These are phyloP conservation scores for Gorsachius goisagi DNA, from an alignment of 2,113 vertebrate genomes.

Conservation along the genomic window DNA sequence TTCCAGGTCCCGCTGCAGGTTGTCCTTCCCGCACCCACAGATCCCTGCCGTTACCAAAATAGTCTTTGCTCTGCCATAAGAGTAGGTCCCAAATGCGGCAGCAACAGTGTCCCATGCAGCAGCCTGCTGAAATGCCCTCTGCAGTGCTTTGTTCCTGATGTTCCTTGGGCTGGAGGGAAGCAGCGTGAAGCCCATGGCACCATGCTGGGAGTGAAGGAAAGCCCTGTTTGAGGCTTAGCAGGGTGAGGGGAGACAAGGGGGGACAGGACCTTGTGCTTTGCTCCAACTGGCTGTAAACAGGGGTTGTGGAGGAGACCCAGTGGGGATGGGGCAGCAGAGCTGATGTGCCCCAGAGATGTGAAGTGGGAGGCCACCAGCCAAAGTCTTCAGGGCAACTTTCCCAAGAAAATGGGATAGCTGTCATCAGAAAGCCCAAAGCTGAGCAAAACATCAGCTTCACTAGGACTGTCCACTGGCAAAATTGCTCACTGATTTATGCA, in stretches of 20 bases:
- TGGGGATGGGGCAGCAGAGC: background rate
- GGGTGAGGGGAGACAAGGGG: background rate
- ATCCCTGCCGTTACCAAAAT: background rate
- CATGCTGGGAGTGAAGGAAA: background rate
- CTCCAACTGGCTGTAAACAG: background rate
- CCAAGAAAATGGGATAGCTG: background rate
- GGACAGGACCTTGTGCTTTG: background rate
- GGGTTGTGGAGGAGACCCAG: background rate
- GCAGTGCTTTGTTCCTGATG: background rate
- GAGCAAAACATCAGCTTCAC: background rate
- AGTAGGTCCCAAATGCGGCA: background rate
- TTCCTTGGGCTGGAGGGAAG: background rate
- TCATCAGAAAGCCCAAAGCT: background rate
- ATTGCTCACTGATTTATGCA: background rate
- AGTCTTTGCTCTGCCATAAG: background rate
- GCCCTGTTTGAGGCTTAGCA: background rate
- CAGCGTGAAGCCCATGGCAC: rapidly evolving
- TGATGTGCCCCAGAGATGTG: rapidly evolving
- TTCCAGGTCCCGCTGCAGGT: background rate
- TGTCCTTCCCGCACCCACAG: background rate
- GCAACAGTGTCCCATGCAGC: background rate
- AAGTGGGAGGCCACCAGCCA: background rate
- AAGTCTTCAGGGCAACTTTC: rapidly evolving
- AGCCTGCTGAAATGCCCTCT: background rate
- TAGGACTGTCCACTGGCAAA: background rate